Evolutionary conservation across 2,888 invertebrate species (phyloP), one percentile per base, ranked within the genome.

Genomic region (Galerucella pusilla): DNA sequence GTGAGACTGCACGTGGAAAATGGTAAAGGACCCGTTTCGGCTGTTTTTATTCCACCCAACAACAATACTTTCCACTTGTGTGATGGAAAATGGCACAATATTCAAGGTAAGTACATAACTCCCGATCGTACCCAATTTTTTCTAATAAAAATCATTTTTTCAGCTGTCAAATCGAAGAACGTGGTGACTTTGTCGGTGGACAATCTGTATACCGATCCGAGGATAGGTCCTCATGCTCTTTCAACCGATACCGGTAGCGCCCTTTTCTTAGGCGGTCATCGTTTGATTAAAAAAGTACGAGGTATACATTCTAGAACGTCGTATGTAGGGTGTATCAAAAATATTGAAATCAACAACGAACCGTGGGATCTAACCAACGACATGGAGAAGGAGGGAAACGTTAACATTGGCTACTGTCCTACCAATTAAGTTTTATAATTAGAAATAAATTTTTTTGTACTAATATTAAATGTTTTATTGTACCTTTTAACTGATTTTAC

Each of bases 41-140:
- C 96, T 2, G 91, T 90, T 28, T 96, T 93, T 86, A 90, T 90
- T 69, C 91, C 92, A 49, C 89, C 91, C 64, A 90, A 91, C 68
- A 78, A 80, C 35, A 90, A 91, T 75, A 76, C 68, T 4, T 92
- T 93, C 81, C 89, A 90, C 75, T 91, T 98, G 77, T 99, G 99
- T 85, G 97, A 99, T 87, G 98, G 99, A 66, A 90, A 95, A 72
- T 99, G 98, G 98, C 98, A 99, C 85, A 93, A 91, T 74, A 95
- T 97, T 82, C 91, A 92, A 88, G 93, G 94, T 94, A 86, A 86
- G 74, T 75, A 7, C 35, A 6, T 7, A 35, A 35, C 6, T 35
- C 35, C 6, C 35, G 7, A 2, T 7, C 7, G 7, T 7, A 7
- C 7, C 6, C 35, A 35, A 35, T 7, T 35, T 35, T 35, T 35